These are phyloP conservation scores for Cotesia congregata DNA, from an alignment of 2,888 invertebrate genomes.

Conservation along the genomic window DNA sequence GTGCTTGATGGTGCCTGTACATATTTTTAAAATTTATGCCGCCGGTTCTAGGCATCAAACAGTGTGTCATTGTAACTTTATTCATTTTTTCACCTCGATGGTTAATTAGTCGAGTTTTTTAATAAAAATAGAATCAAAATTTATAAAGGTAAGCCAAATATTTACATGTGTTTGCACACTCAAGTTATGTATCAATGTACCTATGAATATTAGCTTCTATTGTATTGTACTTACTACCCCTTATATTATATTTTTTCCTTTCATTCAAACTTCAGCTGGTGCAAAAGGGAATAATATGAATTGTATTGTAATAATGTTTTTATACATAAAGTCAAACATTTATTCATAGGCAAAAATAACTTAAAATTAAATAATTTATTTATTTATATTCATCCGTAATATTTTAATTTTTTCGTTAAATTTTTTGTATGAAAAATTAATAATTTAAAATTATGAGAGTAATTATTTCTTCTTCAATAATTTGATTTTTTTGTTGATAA, in stretches of 20 bases:
- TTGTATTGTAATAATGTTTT: background rate
- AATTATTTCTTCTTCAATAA: too few relatives aligned
- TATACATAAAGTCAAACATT: background rate
- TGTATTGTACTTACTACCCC: background rate
- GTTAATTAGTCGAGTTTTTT: too few relatives aligned
- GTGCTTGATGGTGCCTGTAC: constrained; percentile 27
- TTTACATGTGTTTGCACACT: background rate
- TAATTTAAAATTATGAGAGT: too few relatives aligned
- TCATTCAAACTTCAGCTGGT: background rate
- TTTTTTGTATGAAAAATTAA: too few relatives aligned
- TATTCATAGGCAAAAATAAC: background rate
- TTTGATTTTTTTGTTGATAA: background rate
- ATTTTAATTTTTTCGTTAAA: too few relatives aligned
- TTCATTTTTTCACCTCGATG: too few relatives aligned
- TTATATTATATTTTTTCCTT: background rate
- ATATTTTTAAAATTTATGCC: constrained; percentile 30
- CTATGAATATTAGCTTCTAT: background rate
- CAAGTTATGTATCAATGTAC: background rate
- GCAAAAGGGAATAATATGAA: background rate
- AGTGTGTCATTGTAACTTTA: too few relatives aligned
- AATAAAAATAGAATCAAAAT: background rate
- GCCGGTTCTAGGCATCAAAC: background rate
- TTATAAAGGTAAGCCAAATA: background rate
- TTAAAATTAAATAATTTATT: too few relatives aligned
- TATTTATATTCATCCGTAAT: too few relatives aligned